These are phyloP conservation scores for Rutpela maculata DNA, from an alignment of 2,888 invertebrate genomes.

Conservation along the genomic window DNA sequence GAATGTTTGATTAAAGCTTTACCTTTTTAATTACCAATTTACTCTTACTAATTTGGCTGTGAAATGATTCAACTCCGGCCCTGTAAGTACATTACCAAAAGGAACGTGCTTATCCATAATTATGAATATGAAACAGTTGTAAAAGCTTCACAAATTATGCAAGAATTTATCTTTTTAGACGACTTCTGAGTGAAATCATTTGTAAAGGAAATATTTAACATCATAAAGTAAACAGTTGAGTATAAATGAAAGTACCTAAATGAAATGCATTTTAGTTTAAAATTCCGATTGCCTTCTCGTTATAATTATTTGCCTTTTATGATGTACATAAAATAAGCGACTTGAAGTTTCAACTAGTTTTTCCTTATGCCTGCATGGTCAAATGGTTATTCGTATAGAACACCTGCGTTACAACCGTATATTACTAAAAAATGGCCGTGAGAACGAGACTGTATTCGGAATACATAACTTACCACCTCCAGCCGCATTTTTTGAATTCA, in stretches of 20 bases:
- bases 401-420: conserved; percentile 60
- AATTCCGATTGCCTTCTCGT: conserved; percentile 36
- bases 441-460: conserved; percentile 52
- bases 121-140: conserved; percentile 24
- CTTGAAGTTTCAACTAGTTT: conserved; percentile 53
- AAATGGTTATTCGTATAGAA: conserved; percentile 56
- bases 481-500: conserved; percentile 15
- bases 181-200: conserved; percentile 8
- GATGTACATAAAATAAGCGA: conserved; percentile 52
- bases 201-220: conserved; percentile 21
- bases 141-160: conserved; percentile 19
- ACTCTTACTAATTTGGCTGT: neutral
- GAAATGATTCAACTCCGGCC: neutral
- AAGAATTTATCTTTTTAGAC: conserved; percentile 10
- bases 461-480: conserved; percentile 33
- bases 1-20: too few relatives aligned
- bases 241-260: conserved; percentile 11
- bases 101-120: conserved; percentile 18
- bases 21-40: too few relatives aligned
- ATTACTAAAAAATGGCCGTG: conserved; percentile 52
- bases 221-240: conserved; percentile 31
- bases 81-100: conserved; percentile 10
- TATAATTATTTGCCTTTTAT: conserved; percentile 51
- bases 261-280: conserved; percentile 16
- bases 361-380: conserved; percentile 55